Percentiles rank a stretch among this genome's conserved stretches.
Conservation (phyloP, 2,888 invertebrate species). For the Chrysolina oricalcia region DNA sequence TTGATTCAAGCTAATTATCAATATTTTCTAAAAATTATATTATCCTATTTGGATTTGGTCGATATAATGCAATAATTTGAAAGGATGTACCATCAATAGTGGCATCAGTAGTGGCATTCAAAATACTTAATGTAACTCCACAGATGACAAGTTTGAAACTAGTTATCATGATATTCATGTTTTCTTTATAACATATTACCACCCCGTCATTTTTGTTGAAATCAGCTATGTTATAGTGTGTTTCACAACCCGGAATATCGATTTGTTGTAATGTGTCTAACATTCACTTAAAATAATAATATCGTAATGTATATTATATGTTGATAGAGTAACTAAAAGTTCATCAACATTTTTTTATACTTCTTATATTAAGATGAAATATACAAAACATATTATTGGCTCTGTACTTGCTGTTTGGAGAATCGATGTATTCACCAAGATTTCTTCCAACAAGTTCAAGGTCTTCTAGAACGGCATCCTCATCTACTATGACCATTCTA, state of each 20-base stretch:
- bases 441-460: slow-evolving; percentile 34
- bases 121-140: slow-evolving; percentile 33
- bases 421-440: slow-evolving; percentile 38
- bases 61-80: slow-evolving; percentile 38
- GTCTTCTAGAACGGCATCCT: slow-evolving; percentile 24
- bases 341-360: too few relatives aligned
- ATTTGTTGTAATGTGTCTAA: slow-evolving; percentile 34
- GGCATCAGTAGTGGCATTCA: slow-evolving; percentile 31
- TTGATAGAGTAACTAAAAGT: not conserved
- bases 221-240: slow-evolving; percentile 36
- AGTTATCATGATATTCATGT: slow-evolving; percentile 29
- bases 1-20: slow-evolving; percentile 39
- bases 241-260: slow-evolving; percentile 32
- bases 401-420: slow-evolving; percentile 38
- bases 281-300: slow-evolving; percentile 32
- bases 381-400: slow-evolving; percentile 32
- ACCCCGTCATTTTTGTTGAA: slow-evolving; percentile 34
- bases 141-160: slow-evolving; percentile 37
- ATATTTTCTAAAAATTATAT: slow-evolving; percentile 35
- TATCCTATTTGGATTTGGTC: slow-evolving; percentile 34
- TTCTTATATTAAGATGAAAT: too few relatives aligned
- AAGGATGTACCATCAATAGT: slow-evolving; percentile 37
- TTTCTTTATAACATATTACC: slow-evolving; percentile 32
- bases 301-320: slow-evolving; percentile 35
- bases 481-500: slow-evolving; percentile 27